These are phyloP conservation scores for Scomberomorus guttatus DNA, from an alignment of 2,797 vertebrate species.

Conservation along the genomic window DNA sequence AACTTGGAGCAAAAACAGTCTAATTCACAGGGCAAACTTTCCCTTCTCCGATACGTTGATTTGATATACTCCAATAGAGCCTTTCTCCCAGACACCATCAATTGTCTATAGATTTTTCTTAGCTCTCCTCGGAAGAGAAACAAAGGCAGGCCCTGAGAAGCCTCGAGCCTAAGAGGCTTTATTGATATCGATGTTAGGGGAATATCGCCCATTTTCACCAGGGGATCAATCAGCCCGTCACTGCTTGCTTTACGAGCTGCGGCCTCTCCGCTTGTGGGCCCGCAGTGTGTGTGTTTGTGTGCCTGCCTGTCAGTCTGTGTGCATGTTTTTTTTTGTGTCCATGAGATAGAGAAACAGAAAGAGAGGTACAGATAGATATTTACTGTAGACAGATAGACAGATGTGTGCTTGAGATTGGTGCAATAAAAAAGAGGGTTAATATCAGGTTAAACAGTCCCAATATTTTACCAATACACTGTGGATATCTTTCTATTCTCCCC, in stretches of 20 bases:
- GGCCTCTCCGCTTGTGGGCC: constrained; percentile 70
- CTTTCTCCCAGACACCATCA: constrained; percentile 89
- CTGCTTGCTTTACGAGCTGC: constrained; percentile 82
- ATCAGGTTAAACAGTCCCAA: constrained; percentile 30
- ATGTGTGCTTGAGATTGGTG: constrained; percentile 17
- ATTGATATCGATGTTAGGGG: constrained; percentile 89
- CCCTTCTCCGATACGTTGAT: constrained; percentile 86
- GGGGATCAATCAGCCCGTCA: constrained; percentile 87
- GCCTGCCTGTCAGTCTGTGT: constrained; percentile 40
- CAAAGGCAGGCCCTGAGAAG: constrained; percentile 86
- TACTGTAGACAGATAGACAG: neutral
- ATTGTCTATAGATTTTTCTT: constrained; percentile 90
- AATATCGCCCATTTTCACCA: constrained; percentile 87
- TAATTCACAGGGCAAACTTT: constrained; percentile 89
- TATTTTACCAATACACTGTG: constrained; percentile 19
- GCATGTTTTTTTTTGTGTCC: constrained; percentile 28
- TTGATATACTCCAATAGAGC: constrained; percentile 90
- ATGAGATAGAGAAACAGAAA: constrained; percentile 15
- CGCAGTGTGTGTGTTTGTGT: constrained; percentile 39
- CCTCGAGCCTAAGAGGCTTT: constrained; percentile 86
- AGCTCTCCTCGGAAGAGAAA: constrained; percentile 86
- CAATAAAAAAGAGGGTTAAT: constrained; percentile 45
- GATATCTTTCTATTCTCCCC: constrained; percentile 31
- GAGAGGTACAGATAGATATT: constrained; percentile 23
- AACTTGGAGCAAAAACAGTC: constrained; percentile 89